A percentile compares a stretch with the other conserved stretches of the same genome.
phyloP scores from a whole-genome alignment of 2,113 vertebrate genomes.

The Rallus limicola region DNA sequence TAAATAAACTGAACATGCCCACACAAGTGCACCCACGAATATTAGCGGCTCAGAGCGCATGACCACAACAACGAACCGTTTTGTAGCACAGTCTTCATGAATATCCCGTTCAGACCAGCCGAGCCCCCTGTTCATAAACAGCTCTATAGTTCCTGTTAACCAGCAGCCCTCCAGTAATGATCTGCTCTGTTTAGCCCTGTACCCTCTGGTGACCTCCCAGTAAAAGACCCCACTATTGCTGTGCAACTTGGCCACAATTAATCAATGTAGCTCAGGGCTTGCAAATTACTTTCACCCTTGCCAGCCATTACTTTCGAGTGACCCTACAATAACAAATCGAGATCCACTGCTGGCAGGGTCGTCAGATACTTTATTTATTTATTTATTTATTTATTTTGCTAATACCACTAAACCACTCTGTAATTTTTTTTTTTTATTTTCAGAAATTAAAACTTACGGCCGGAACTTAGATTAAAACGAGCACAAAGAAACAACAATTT shows the following conservation, averaged over 20 bases:
- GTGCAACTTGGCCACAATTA: conserved; percentile 27
- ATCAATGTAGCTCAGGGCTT: conserved; percentile 35
- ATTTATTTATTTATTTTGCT: neutral
- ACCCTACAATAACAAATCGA: conserved; percentile 33
- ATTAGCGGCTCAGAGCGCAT: conserved; percentile 49
- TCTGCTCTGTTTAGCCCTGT: conserved; percentile 7
- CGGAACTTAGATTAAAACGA: neutral
- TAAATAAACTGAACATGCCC: conserved; percentile 69
- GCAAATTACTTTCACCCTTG: conserved; percentile 50
- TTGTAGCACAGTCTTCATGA: conserved; percentile 33
- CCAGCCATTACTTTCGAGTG: conserved; percentile 14
- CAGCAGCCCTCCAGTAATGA: conserved; percentile 51
- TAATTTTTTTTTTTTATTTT: neutral
- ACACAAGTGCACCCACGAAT: conserved; percentile 63
- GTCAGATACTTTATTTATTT: neutral
- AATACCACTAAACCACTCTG: neutral
- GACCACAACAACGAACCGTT: conserved; percentile 57
- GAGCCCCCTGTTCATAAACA: conserved; percentile 53
- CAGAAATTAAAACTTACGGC: neutral
- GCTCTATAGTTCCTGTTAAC: conserved; percentile 52
- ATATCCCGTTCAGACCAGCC: conserved; percentile 59
- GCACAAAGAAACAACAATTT: neutral
- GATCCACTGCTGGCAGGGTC: neutral
- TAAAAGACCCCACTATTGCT: conserved; percentile 59
- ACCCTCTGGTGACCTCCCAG: conserved; percentile 57